Conservation (phyloP, 2,113 vertebrate genomes). For the Hucho hucho region DNA sequence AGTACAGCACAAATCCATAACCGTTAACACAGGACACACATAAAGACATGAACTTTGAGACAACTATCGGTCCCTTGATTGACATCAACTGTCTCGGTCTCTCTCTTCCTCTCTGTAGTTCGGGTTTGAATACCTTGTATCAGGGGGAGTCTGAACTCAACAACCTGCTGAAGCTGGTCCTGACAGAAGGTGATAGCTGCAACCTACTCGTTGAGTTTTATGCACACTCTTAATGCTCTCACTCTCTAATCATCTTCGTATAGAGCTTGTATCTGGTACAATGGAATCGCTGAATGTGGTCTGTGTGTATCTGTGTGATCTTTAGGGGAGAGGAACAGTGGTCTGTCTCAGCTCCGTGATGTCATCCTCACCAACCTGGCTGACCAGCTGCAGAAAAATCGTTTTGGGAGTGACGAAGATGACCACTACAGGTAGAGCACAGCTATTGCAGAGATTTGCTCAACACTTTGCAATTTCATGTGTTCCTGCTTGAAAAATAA, state of each 20-base stretch:
- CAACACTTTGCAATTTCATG: neutral
- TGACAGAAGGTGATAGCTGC: conserved; percentile 88
- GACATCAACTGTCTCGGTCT: no score
- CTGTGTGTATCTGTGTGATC: conserved; percentile 11
- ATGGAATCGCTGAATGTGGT: neutral
- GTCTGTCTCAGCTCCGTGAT: conserved; percentile 91
- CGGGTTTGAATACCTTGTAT: conserved; percentile 93
- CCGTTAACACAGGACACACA: neutral
- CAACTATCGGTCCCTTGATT: neutral
- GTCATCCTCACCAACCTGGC: conserved; percentile 92
- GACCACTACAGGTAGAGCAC: conserved; percentile 90
- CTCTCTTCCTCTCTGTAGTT: conserved; percentile 70
- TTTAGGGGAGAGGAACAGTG: conserved; percentile 89
- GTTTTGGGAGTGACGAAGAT: conserved; percentile 96
- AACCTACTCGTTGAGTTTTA: neutral
- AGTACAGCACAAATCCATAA: neutral
- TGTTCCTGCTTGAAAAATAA: no score
- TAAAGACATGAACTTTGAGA: neutral
- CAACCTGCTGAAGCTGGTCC: conserved; percentile 92
- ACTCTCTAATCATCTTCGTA: no score
- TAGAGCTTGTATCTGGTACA: neutral
- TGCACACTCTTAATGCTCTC: no score
- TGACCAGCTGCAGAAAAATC: conserved; percentile 94
- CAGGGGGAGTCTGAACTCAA: conserved; percentile 93
- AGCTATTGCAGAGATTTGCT: neutral